phyloP scores from a whole-genome alignment of 1,140 invertebrate species.

The Habropoda laboriosa region DNA sequence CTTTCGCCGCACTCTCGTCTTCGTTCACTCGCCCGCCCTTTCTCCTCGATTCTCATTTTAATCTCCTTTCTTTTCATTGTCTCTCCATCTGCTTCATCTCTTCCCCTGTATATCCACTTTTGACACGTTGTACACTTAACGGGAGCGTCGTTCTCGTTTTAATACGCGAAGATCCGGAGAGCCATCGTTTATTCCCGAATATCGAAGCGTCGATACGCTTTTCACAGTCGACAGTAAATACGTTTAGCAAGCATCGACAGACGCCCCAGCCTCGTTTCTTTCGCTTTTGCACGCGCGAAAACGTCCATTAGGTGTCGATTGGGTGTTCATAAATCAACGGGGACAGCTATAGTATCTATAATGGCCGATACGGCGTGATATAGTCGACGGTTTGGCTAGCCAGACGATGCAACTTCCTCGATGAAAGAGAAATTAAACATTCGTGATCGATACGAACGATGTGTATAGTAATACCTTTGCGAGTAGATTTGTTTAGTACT shows the following conservation, averaged over 20 bases:
- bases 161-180: too few species aligned
- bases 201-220: too few species aligned
- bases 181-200: too few species aligned
- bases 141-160: too few species aligned
- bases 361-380: background rate
- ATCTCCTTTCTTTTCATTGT: background rate
- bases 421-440: slow-evolving; percentile 22
- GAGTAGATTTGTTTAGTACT: background rate
- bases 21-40: too few species aligned
- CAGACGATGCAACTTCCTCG: background rate
- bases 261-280: background rate
- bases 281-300: background rate
- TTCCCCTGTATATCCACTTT: too few species aligned
- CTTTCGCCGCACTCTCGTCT: too few species aligned
- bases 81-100: too few species aligned
- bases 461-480: background rate
- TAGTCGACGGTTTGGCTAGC: background rate
- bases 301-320: slow-evolving; percentile 2
- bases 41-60: too few species aligned
- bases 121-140: too few species aligned
- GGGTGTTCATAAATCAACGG: slow-evolving; percentile 22
- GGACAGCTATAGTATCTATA: slow-evolving; percentile 20
- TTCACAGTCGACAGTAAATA: too few species aligned
- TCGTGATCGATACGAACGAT: slow-evolving; percentile 6
- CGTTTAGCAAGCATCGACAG: too few species aligned